A percentile compares a stretch with the other conserved stretches of the same genome.
Evolutionary conservation across 2,888 invertebrate genomes (phyloP).

Genomic region (Caradrina clavipalpis): DNA sequence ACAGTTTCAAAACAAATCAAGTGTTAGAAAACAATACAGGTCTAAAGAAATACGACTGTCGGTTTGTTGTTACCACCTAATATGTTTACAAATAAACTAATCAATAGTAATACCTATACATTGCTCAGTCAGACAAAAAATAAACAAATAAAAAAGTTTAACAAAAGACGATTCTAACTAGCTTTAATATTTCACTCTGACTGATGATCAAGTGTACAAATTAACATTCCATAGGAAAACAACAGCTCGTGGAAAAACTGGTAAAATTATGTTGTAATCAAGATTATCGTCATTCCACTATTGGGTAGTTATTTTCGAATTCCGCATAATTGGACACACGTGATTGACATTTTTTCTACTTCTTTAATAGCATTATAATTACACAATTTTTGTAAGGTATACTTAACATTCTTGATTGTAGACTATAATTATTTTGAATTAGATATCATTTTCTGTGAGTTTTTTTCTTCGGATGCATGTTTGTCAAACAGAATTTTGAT

Average conservation of each 20-base stretch:
- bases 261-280: slow-evolving; percentile 19
- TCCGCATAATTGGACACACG: slow-evolving; percentile 34
- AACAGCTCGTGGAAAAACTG: background rate
- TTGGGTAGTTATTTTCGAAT: slow-evolving; percentile 41
- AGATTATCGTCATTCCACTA: slow-evolving; percentile 18
- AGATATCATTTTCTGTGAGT: background rate
- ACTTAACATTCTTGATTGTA: slow-evolving; percentile 1
- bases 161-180: no score
- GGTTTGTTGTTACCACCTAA: background rate
- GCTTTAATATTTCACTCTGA: background rate
- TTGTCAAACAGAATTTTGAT: background rate
- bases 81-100: slow-evolving; percentile 16
- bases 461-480: background rate
- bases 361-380: slow-evolving; percentile 42
- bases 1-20: slow-evolving; percentile 2
- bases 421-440: slow-evolving; percentile 5
- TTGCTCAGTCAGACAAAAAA: background rate
- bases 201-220: background rate
- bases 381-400: slow-evolving; percentile 16
- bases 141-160: background rate
- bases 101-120: background rate
- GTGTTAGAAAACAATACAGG: background rate
- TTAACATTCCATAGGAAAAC: slow-evolving; percentile 13
- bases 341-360: slow-evolving; percentile 2
- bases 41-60: background rate